These are phyloP conservation scores for Anomalospiza imberbis DNA, from an alignment of 2,797 vertebrate genomes.

Conservation along the genomic window DNA sequence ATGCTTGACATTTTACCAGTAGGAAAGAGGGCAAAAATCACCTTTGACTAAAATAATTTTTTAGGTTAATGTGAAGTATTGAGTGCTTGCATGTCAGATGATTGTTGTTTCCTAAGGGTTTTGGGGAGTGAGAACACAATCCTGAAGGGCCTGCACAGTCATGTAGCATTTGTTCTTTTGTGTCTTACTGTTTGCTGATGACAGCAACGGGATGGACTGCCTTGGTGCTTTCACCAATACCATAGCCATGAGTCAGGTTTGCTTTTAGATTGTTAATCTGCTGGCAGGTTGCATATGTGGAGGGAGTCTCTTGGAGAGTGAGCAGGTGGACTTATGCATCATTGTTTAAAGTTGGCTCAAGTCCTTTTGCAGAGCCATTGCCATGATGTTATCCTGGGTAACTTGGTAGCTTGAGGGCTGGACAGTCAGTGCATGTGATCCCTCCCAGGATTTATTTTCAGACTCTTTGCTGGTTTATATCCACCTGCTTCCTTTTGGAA, in stretches of 20 bases:
- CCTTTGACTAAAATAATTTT: not conserved
- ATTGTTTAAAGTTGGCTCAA: not conserved
- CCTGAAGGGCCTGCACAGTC: not conserved
- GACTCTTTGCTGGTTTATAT: not conserved
- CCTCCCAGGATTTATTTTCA: not conserved
- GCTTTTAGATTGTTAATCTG: not conserved
- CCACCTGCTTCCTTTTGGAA: slow-evolving; percentile 25
- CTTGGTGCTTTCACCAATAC: not conserved
- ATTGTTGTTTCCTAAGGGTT: not conserved
- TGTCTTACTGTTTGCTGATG: not conserved
- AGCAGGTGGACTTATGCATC: slow-evolving; percentile 9
- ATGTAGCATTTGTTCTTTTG: not conserved
- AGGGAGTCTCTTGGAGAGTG: not conserved
- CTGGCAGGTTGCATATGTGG: slow-evolving; percentile 5
- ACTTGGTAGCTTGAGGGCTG: not conserved
- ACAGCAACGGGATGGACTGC: not conserved
- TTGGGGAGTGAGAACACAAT: not conserved
- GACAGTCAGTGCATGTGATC: not conserved
- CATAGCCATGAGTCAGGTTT: not conserved
- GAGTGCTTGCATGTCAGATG: not conserved
- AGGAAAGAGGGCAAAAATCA: not conserved
- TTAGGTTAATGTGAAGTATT: not conserved
- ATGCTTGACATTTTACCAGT: not conserved
- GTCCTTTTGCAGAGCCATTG: not conserved
- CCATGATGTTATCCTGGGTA: not conserved